These are phyloP conservation scores for Xiphophorus hellerii DNA, from an alignment of 2,113 vertebrate species.

Conservation along the genomic window DNA sequence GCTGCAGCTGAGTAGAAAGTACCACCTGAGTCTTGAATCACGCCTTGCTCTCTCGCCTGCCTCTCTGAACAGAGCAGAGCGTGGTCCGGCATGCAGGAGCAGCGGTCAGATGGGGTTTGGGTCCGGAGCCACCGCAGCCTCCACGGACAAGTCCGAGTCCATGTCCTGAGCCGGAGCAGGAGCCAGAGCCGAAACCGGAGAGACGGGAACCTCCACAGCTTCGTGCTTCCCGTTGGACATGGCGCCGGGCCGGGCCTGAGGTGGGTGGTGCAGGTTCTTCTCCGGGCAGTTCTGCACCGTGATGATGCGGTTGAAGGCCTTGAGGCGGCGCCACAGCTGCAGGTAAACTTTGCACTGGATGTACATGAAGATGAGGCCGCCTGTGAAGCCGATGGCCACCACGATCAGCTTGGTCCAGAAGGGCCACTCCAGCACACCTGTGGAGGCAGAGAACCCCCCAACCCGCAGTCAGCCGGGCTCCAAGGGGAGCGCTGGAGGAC, in stretches of 20 bases:
- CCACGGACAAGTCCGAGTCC: slow-evolving; percentile 76
- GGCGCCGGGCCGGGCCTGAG: slow-evolving; percentile 67
- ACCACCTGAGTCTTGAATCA: slow-evolving; percentile 7
- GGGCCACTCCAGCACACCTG: slow-evolving; percentile 95
- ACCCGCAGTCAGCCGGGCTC: slow-evolving; percentile 1
- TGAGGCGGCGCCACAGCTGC: slow-evolving; percentile 94
- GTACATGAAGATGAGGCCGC: slow-evolving; percentile 97
- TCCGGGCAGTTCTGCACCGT: slow-evolving; percentile 98
- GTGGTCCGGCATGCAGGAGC: slow-evolving; percentile 4
- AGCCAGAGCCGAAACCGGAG: slow-evolving; percentile 53
- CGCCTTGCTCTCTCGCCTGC: slow-evolving; percentile 5
- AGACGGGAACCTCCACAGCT: slow-evolving; percentile 76
- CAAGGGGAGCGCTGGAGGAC: background rate
- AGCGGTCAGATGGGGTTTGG: slow-evolving; percentile 85
- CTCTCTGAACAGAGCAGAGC: slow-evolving; percentile 1
- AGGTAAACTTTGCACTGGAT: slow-evolving; percentile 97
- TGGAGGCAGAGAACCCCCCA: slow-evolving; percentile 15
- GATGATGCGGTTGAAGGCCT: slow-evolving; percentile 97
- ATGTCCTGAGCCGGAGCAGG: slow-evolving; percentile 51
- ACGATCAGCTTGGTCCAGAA: slow-evolving; percentile 98
- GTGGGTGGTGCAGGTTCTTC: slow-evolving; percentile 83
- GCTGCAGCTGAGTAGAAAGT: slow-evolving; percentile 17
- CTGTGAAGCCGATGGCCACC: slow-evolving; percentile 90
- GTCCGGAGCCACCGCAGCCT: slow-evolving; percentile 69
- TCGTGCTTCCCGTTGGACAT: slow-evolving; percentile 80